Evolutionary conservation across 2,888 invertebrate species (phyloP), one percentile per base, ranked within the genome.

Genomic region (Calliopum simillimum): DNA sequence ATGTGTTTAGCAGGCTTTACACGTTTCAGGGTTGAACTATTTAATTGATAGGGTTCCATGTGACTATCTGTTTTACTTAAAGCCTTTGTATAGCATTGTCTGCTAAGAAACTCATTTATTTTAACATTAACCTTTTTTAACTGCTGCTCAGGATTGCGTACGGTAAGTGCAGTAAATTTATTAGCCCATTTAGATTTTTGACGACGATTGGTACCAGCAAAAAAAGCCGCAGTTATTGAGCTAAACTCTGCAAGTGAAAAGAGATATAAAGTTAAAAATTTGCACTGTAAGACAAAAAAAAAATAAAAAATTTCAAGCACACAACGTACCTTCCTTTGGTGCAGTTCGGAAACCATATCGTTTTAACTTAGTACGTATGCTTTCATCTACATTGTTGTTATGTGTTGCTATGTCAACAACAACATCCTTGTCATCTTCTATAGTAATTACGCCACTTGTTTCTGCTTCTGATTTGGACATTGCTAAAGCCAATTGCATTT

Each of bases 401-500:
- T 61, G 46, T 3, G 62, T 19, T 4, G 14, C 69, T 0, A 77
- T 69, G 12, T 71, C 74, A 2, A 75, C 76, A 5, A 66, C 68
- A 0, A 78, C 75, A n/a, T 71, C 68, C 3, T 68, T 23, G 2
- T 74, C 71, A 5, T 75, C 73, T 4, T 71, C 67, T 5, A 72
- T 51, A 2, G 73, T 67, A 3, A 68, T 33, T 13, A 71, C 19
- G 3, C 77, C 77, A 41, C 72, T 74, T 43, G 73, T 75, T 58
- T 85, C 81, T 0, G 78, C 77, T 72, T 85, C 84, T 0, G 92
- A 92, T 79, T 88, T 89, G 3, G 92, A 92, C 70, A 92, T 81
- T 14, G 91, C 91, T 76, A 92, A 86, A 55, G 91, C 92, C 82
- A 92, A 79, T 81, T 91, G 91, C 72, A 92, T 84, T 75, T 92